Conservation (phyloP, 2,113 vertebrate genomes). For the Tragelaphus scriptus region DNA sequence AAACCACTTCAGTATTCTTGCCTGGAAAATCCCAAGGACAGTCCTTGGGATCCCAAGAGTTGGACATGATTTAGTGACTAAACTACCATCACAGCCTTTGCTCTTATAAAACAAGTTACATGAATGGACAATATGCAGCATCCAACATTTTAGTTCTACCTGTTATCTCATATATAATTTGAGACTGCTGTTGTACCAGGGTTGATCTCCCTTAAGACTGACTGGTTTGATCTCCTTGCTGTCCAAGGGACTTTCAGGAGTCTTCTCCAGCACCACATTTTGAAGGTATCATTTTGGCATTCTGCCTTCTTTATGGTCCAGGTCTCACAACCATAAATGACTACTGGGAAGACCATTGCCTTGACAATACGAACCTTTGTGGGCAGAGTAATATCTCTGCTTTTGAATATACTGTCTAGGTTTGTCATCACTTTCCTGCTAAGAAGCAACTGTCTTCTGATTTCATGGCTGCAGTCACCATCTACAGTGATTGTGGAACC, state of each 20-base stretch:
- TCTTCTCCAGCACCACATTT: not conserved
- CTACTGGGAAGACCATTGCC: not conserved
- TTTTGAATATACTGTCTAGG: not conserved
- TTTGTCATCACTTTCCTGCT: not conserved
- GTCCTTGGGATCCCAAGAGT: not conserved
- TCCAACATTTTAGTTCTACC: not conserved
- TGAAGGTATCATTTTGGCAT: not conserved
- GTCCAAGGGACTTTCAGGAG: not conserved
- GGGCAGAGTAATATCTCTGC: not conserved
- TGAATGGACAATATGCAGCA: not conserved
- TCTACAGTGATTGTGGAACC: not conserved
- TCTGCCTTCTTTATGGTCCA: not conserved
- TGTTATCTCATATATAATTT: constrained; percentile 5
- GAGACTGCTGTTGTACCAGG: not conserved
- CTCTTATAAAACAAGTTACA: constrained; percentile 12
- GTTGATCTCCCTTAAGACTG: not conserved
- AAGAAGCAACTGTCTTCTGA: not conserved
- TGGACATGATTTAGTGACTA: not conserved
- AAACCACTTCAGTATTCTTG: not conserved
- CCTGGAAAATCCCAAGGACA: not conserved
- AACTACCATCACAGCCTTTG: not conserved
- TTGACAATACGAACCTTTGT: not conserved
- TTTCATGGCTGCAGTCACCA: not conserved
- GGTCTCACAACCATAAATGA: not conserved
- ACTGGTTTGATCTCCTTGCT: not conserved